Conservation (phyloP, 2,797 vertebrate species). For the Malacoraja senta region DNA sequence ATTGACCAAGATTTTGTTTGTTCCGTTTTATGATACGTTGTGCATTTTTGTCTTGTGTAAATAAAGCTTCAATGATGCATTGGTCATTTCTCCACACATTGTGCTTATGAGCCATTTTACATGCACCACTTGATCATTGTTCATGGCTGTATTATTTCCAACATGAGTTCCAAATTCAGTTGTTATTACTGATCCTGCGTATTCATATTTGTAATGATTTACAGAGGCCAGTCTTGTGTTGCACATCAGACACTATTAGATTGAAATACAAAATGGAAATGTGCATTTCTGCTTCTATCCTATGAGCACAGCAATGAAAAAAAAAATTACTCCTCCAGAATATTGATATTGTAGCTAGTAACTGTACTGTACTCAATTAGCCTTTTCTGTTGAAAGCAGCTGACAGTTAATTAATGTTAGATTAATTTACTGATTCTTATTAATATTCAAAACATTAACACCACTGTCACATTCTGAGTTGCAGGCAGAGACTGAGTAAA, state of each 20-base stretch:
- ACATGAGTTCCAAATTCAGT: not conserved
- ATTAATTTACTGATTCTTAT: constrained; percentile 14
- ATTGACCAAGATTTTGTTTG: not conserved
- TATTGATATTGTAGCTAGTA: constrained; percentile 14
- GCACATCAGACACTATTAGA: not conserved
- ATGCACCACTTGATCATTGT: not conserved
- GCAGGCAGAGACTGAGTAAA: not conserved
- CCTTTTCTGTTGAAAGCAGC: constrained; percentile 21
- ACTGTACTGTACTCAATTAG: constrained; percentile 7
- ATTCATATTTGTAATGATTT: too few species aligned
- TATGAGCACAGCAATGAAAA: not conserved
- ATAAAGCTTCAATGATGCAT: not conserved
- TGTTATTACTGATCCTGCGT: not conserved
- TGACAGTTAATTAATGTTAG: constrained; percentile 31
- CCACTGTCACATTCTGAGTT: not conserved
- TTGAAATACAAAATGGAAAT: not conserved
- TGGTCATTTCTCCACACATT: not conserved
- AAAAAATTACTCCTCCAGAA: constrained; percentile 15
- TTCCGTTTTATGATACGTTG: not conserved
- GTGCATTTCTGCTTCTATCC: not conserved
- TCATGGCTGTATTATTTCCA: not conserved
- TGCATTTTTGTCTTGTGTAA: not conserved
- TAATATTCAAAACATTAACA: constrained; percentile 31
- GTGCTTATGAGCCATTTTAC: not conserved
- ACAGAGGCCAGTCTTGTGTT: not conserved